Evolutionary conservation across 2,797 vertebrate genomes (phyloP).

Genomic region (Sphenodon punctatus): DNA sequence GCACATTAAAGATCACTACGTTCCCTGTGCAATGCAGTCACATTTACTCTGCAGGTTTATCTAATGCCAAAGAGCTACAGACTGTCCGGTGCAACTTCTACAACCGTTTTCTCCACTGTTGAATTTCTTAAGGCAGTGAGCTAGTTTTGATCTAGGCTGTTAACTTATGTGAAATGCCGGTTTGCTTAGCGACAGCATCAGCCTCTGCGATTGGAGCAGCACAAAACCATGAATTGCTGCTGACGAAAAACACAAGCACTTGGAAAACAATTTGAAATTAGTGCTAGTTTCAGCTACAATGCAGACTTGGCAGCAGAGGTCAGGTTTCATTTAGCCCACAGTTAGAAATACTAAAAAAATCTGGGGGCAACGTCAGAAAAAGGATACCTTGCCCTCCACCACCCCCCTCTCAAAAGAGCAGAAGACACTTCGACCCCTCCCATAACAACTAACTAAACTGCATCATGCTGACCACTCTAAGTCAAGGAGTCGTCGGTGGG

Average conservation of each 20-base stretch:
- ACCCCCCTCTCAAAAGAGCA: no score
- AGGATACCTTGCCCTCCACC: no score
- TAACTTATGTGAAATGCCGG: not conserved
- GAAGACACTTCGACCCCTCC: no score
- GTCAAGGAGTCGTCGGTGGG: no score
- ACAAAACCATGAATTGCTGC: not conserved
- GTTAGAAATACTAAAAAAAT: no score
- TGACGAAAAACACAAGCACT: not conserved
- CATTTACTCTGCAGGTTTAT: not conserved
- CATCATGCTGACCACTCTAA: no score
- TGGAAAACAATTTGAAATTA: not conserved
- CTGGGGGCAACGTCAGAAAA: no score
- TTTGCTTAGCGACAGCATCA: no score
- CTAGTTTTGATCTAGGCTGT: constrained; percentile 26
- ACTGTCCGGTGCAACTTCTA: not conserved
- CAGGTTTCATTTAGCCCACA: no score
- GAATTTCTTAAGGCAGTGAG: constrained; percentile 47
- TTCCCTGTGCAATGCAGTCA: not conserved
- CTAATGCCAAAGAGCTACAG: not conserved
- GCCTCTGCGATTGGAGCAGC: not conserved
- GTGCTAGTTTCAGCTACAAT: not conserved
- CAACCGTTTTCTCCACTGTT: not conserved
- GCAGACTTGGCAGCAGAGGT: no score
- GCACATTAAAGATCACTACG: not conserved
- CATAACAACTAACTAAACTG: no score